Base-by-base conservation (phyloP, 2,888 invertebrate genomes). In the Rhingia rostrata region DNA sequence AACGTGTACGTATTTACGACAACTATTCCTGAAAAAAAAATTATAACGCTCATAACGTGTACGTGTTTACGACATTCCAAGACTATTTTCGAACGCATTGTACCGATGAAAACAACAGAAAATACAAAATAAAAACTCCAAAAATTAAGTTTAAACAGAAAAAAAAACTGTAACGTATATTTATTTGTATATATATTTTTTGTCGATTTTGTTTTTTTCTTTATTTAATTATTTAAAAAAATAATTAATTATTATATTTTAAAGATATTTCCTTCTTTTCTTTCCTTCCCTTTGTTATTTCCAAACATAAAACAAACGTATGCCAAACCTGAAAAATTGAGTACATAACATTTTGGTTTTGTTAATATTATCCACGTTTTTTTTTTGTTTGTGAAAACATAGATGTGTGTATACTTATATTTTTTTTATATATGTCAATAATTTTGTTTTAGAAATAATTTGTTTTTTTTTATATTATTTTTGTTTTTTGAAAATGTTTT, bases 401-500 rank as follows among this genome's bases (percentile, higher is more conserved):
- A 81, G 70, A 66, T 74, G n/a, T 82, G 32, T 81, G 32, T 72
- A 37, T 78, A 43, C 54, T 43, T 58, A 64, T 64, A 74, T 10
- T 47, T 30, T 41, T 72, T 72, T 78, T 73, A 63, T 56, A 63
- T 56, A 63, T 74, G 35, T 64, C 64, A 32, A 47, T 61, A 49
- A 7, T 53, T 66, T 56, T 47, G 60, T 60, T 66, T 43, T 67
- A 75, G 70, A 81, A 37, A 75, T 70, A 58, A 49, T 54, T 41
- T 53, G 53, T 37, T 63, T 43, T 56, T 47, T 47, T 53, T 39
- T 56, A 43, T 45, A 30, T 66, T 67, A 53, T 63, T 64, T 10
- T 73, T 74, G 47, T 81, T 75, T 82, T 66, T 54, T 67, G 74
- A 80, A 80, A 80, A 80, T 80, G 80, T 74, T 75, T 75, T 64